Evolutionary conservation across 1,140 invertebrate genomes (phyloP), one percentile per base, ranked within the genome.

Genomic region (Armadillidium nasatum): DNA sequence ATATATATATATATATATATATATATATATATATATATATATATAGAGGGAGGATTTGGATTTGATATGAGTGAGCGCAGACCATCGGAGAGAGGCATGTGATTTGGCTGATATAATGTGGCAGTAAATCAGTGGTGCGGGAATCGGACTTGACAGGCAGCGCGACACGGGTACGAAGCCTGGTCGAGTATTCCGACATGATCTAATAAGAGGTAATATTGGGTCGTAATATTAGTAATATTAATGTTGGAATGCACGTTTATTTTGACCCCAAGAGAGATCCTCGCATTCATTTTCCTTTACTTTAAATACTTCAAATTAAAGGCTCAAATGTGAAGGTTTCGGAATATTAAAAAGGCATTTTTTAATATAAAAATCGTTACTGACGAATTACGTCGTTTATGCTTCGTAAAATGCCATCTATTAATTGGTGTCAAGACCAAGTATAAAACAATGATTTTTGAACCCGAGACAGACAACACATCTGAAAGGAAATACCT

Each of bases 1-100:
- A 60, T 60, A 60, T 60, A 60, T 60, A 60, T 60, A 60, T 60
- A 60, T 50, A 60, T 60, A 60, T 60, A 60, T n/a, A 60, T 60
- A 15, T 60, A 19, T 60, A 15, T 60, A 60, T 60, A 13, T 60
- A 60, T 15, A 60, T 60, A 13, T 19, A 60, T 15, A 13, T 13
- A 13, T 60, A 60, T 13, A 19, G 0, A 4, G 50, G 50, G 11
- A 60, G 50, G 50, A 60, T 19, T 60, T 19, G 50, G 33, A 33
- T 33, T 33, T 33, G 33, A 33, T 33, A 33, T 33, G 33, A 15
- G 11, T 60, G 50, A 60, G 50, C 50, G 50, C 50, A 13, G 50
- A 60, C 50, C 2, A 19, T 60, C 50, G 50, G 50, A 19, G 50
- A 15, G 19, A 60, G 50, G 50, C 50, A 19, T 60, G 50, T 60